These are phyloP conservation scores for Pseudomyrmex flavicornis DNA, from an alignment of 1,140 invertebrate genomes.

Conservation along the genomic window DNA sequence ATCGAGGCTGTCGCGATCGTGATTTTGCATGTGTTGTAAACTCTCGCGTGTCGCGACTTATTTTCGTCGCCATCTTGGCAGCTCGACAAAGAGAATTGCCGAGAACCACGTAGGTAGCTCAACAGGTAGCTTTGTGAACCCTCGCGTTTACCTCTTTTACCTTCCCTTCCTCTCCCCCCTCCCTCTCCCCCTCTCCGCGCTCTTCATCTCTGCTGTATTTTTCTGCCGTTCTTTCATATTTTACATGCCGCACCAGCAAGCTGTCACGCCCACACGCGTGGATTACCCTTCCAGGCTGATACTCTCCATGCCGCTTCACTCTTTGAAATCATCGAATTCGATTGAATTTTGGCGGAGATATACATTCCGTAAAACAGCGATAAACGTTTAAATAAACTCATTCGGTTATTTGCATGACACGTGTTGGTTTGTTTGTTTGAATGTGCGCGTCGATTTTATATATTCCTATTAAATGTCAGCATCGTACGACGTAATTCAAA, in stretches of 20 bases:
- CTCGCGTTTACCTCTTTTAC: too few relatives aligned
- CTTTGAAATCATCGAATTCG: constrained; percentile 40
- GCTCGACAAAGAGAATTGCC: constrained; percentile 58
- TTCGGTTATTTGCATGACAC: background rate
- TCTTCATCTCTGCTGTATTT: constrained; percentile 23
- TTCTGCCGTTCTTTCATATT: constrained; percentile 58
- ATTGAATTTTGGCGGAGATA: constrained; percentile 20
- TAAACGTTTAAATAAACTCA: constrained; percentile 36
- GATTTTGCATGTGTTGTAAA: constrained; percentile 15
- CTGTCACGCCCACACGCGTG: constrained; percentile 21
- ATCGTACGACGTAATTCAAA: background rate
- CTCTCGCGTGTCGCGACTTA: constrained; percentile 34
- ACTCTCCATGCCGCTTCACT: constrained; percentile 8
- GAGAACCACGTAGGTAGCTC: constrained; percentile 63
- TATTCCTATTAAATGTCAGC: background rate
- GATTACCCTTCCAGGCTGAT: constrained; percentile 17
- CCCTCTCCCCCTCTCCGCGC: background rate
- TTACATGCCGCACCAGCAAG: constrained; percentile 22
- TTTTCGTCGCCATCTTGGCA: constrained; percentile 52
- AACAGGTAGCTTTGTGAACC: constrained; percentile 65
- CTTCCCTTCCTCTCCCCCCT: background rate
- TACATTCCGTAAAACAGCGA: background rate
- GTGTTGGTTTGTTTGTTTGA: constrained; percentile 5
- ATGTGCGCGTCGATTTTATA: constrained; percentile 15
- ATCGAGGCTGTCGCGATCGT: background rate